These are phyloP conservation scores for Choloepus didactylus DNA, from an alignment of 2,797 vertebrate genomes.

Conservation along the genomic window DNA sequence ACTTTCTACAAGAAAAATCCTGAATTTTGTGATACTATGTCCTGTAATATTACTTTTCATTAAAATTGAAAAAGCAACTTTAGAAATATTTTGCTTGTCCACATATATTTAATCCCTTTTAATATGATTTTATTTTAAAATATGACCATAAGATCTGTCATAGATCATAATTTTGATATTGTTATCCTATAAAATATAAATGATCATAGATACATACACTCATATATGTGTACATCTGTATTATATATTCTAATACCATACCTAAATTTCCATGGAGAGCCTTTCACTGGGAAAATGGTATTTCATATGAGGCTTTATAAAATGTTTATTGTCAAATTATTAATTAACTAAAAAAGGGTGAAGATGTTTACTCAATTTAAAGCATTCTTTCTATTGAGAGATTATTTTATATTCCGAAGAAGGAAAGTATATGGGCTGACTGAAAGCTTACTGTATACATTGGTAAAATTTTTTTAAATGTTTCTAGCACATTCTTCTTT, in stretches of 20 bases:
- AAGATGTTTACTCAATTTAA: neutral
- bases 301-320: slow-evolving; percentile 44
- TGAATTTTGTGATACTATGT: neutral
- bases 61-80: slow-evolving; percentile 44
- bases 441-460: slow-evolving; percentile 27
- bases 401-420: slow-evolving; percentile 65
- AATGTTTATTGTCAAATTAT: slow-evolving; percentile 68
- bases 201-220: neutral
- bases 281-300: neutral
- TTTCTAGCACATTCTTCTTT: slow-evolving; percentile 62
- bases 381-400: slow-evolving; percentile 66
- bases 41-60: neutral
- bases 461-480: slow-evolving; percentile 9
- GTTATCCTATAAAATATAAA: neutral
- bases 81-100: slow-evolving; percentile 36
- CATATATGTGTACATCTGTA: too few species aligned
- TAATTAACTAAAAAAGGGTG: slow-evolving; percentile 47
- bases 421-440: neutral
- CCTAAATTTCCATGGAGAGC: neutral
- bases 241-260: neutral
- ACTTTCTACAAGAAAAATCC: neutral
- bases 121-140: slow-evolving; percentile 47
- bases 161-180: slow-evolving; percentile 36
- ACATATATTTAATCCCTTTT: neutral
- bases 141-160: neutral